These are phyloP conservation scores for Oenanthe melanoleuca DNA, from an alignment of 2,113 vertebrate genomes.

Conservation along the genomic window DNA sequence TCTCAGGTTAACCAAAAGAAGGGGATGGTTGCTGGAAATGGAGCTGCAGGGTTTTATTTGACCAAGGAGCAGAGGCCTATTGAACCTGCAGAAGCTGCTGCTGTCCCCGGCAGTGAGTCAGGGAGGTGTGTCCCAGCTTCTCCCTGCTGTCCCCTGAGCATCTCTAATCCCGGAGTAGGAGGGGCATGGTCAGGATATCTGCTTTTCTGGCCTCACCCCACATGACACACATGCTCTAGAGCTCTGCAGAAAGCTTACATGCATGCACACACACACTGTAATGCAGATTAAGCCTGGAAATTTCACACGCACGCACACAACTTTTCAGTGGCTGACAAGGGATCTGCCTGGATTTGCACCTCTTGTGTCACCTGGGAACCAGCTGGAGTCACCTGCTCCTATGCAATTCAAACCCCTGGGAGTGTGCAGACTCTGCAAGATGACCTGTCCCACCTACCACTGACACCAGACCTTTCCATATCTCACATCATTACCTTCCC, in stretches of 20 bases:
- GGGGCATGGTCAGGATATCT: slow-evolving; percentile 20
- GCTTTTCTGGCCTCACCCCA: slow-evolving; percentile 26
- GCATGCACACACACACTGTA: background rate
- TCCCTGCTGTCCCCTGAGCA: background rate
- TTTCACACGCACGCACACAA: background rate
- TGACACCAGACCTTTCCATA: background rate
- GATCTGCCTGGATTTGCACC: background rate
- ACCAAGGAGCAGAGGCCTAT: background rate
- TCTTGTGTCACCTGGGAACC: background rate
- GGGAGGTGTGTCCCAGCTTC: slow-evolving; percentile 17
- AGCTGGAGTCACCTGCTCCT: background rate
- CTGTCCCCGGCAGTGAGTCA: background rate
- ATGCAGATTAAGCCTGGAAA: slow-evolving; percentile 20
- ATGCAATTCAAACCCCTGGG: background rate
- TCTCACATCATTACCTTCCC: background rate
- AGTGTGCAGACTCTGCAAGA: rapidly evolving
- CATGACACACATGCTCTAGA: slow-evolving; percentile 1
- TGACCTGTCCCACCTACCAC: background rate
- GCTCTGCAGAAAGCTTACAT: background rate
- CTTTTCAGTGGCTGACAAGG: background rate
- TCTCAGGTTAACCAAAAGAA: background rate
- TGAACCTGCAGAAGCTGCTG: background rate
- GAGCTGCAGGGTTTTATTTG: background rate
- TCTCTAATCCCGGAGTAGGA: slow-evolving; percentile 19
- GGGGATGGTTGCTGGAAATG: slow-evolving; percentile 19